Evolutionary conservation across 2,888 invertebrate genomes (phyloP).

Genomic region (Myathropa florea): DNA sequence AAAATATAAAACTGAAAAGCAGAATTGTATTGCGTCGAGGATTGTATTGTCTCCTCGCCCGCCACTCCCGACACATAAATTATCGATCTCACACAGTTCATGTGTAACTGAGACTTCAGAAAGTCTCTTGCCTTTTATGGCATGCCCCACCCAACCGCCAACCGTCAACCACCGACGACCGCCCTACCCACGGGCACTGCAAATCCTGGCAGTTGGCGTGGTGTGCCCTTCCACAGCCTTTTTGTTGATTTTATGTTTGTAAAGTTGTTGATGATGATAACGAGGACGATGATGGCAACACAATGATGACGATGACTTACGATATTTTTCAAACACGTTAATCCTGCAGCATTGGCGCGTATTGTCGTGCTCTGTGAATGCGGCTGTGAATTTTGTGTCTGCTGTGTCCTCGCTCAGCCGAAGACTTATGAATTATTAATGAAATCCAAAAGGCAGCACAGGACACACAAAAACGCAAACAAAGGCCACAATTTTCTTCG

Average conservation of each 20-base stretch:
- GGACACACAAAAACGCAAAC: slow-evolving; percentile 13
- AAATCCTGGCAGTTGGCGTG: not conserved
- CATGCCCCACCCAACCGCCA: not conserved
- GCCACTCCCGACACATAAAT: slow-evolving; percentile 19
- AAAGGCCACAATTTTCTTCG: slow-evolving; percentile 46
- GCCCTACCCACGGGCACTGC: not conserved
- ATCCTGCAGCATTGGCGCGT: slow-evolving; percentile 30
- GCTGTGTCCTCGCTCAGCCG: not conserved
- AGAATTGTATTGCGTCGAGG: slow-evolving; percentile 39
- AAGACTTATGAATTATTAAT: slow-evolving; percentile 68
- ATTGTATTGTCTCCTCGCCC: slow-evolving; percentile 9
- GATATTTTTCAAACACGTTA: slow-evolving; percentile 66
- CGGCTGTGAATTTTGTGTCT: not conserved
- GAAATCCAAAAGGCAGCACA: slow-evolving; percentile 25
- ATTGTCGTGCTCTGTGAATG: not conserved
- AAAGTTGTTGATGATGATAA: slow-evolving; percentile 60
- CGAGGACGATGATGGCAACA: slow-evolving; percentile 61
- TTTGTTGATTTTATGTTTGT: slow-evolving; percentile 43
- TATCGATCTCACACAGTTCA: slow-evolving; percentile 42
- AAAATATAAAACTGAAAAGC: not conserved
- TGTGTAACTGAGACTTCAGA: slow-evolving; percentile 9
- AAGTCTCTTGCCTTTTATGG: not conserved
- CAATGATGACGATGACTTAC: slow-evolving; percentile 61
- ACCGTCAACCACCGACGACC: not conserved
- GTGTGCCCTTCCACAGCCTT: not conserved